These are phyloP conservation scores for Caenorhabditis latens DNA, from an alignment of 1,140 invertebrate genomes.

Conservation along the genomic window DNA sequence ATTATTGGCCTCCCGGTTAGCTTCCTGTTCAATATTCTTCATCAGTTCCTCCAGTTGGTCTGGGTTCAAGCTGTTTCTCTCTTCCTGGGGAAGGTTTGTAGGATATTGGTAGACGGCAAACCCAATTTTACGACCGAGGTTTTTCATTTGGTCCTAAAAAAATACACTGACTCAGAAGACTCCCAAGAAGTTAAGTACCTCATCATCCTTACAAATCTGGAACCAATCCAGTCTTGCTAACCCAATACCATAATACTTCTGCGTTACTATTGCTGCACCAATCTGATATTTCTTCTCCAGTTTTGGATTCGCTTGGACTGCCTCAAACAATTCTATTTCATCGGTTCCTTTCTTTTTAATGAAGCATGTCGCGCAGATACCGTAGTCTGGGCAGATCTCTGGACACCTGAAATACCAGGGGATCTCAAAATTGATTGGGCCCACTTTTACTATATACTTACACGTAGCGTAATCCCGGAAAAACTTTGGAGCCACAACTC, in stretches of 20 bases:
- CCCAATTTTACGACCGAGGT: conserved; percentile 29
- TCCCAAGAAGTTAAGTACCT: background rate
- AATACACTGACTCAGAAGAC: background rate
- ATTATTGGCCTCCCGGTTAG: background rate
- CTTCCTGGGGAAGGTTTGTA: conserved; percentile 23
- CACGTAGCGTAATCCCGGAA: conserved; percentile 48
- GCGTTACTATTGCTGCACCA: conserved; percentile 31
- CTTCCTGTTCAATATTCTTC: conserved; percentile 8
- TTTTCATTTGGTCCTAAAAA: conserved; percentile 45
- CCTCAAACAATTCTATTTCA: conserved; percentile 39
- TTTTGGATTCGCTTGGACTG: conserved; percentile 34
- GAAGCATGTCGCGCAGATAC: conserved; percentile 29
- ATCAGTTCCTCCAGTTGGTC: conserved; percentile 43
- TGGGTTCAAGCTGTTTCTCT: conserved; percentile 28
- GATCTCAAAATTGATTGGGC: too few relatives aligned
- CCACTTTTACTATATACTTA: conserved; percentile 1
- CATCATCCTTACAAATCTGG: conserved; percentile 19
- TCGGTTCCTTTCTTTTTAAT: conserved; percentile 40
- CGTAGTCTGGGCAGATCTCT: conserved; percentile 39
- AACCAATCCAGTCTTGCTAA: conserved; percentile 44
- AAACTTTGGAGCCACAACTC: conserved; percentile 43
- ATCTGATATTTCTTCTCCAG: conserved; percentile 39
- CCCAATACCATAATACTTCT: conserved; percentile 42
- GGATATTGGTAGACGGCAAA: conserved; percentile 39
- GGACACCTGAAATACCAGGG: background rate